Percentiles rank a stretch among this genome's conserved stretches.
Conservation (phyloP, 2,888 invertebrate genomes). For the Cephalotes varians region DNA sequence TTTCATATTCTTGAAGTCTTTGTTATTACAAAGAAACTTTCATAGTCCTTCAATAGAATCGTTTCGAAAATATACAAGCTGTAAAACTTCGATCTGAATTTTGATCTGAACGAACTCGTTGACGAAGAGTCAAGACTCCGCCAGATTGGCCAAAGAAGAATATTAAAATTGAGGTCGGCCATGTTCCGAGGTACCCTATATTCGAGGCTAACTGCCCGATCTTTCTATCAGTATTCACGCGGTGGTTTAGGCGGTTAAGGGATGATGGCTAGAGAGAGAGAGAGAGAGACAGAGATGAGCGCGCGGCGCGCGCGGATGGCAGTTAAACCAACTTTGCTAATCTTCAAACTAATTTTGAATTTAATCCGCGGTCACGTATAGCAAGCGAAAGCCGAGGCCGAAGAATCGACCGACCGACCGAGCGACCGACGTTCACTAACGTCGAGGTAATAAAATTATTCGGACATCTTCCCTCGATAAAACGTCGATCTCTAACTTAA, state of each 20-base stretch:
- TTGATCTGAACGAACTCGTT: conserved; percentile 20
- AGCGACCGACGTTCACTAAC: conserved; percentile 32
- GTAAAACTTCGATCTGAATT: conserved; percentile 13
- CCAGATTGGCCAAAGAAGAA: conserved; percentile 28
- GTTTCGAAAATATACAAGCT: conserved; percentile 7
- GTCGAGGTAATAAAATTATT: conserved; percentile 53
- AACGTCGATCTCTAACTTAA: conserved; percentile 53
- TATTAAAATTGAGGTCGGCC: conserved; percentile 39
- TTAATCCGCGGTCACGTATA: conserved; percentile 74
- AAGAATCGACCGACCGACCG: conserved; percentile 12
- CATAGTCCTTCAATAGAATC: neutral
- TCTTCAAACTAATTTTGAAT: conserved; percentile 81
- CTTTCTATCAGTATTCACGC: conserved; percentile 54
- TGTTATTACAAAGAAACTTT: neutral
- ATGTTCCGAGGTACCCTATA: neutral
- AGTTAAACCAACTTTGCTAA: conserved; percentile 79
- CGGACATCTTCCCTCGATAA: conserved; percentile 54
- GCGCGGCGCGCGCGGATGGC: conserved; percentile 52
- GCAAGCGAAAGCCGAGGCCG: conserved; percentile 52
- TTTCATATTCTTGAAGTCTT: neutral
- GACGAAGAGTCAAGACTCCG: conserved; percentile 9
- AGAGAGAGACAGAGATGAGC: conserved; percentile 55
- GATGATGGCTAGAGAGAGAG: conserved; percentile 68
- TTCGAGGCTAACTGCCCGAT: conserved; percentile 12
- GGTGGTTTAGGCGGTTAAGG: conserved; percentile 50